phyloP scores from a whole-genome alignment of 2,888 invertebrate species.

The Ochropacha duplaris region DNA sequence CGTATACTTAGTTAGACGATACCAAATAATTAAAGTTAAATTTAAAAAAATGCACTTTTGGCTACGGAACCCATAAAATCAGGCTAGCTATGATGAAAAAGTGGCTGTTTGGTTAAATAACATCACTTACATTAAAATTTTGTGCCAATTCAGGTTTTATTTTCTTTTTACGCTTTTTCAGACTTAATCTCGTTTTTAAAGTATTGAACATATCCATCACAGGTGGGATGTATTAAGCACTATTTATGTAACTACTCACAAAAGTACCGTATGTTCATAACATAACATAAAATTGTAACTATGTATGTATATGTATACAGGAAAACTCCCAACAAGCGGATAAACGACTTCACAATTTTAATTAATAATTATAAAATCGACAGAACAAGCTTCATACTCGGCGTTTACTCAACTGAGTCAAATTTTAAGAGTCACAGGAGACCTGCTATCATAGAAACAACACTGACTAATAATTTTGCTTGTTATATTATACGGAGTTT shows the following conservation, averaged over 20 bases:
- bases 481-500: neutral
- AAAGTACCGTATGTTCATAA: neutral
- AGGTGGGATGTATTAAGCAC: constrained; percentile 7
- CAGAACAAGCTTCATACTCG: constrained; percentile 43
- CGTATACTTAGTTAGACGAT: too few species aligned
- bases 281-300: neutral
- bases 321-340: neutral
- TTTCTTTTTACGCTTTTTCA: constrained; percentile 45
- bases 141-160: constrained; percentile 19
- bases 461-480: constrained; percentile 41
- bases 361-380: constrained; percentile 22
- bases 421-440: constrained; percentile 35
- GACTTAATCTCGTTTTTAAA: constrained; percentile 53
- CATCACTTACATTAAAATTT: constrained; percentile 40
- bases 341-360: constrained; percentile 5
- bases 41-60: too few species aligned
- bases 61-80: too few species aligned
- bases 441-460: constrained; percentile 27
- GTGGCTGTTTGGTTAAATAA: neutral
- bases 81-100: too few species aligned
- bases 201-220: constrained; percentile 42
- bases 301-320: neutral
- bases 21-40: too few species aligned
- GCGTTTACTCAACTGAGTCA: constrained; percentile 51
- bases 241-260: constrained; percentile 7